Conservation (phyloP, 1,140 invertebrate species). For the Stegodyphus dumicola region DNA sequence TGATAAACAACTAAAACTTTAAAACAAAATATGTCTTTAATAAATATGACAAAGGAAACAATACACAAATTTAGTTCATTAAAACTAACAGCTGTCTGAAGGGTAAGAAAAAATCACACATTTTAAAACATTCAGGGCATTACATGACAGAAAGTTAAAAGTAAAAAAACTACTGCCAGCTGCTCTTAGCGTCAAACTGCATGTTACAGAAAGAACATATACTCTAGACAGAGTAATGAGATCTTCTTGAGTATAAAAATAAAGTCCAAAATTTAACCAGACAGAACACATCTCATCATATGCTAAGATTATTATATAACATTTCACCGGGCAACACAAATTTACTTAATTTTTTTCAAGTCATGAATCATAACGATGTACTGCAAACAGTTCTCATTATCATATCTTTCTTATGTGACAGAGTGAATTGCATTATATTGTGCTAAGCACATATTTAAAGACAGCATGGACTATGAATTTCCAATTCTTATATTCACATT, state of each 20-base stretch:
- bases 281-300: conserved; percentile 31
- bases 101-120: background rate
- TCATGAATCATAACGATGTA: background rate
- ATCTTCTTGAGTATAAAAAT: conserved; percentile 59
- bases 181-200: conserved; percentile 21
- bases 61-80: conserved; percentile 12
- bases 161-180: conserved; percentile 26
- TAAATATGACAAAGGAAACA: conserved; percentile 52
- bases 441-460: conserved; percentile 41
- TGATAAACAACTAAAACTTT: background rate
- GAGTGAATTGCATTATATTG: background rate
- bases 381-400: background rate
- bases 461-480: background rate
- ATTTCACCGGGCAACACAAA: conserved; percentile 58
- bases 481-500: background rate
- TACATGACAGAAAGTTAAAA: conserved; percentile 13
- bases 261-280: conserved; percentile 57
- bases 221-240: conserved; percentile 48
- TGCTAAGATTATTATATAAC: conserved; percentile 45
- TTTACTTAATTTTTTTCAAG: background rate
- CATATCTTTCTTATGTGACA: background rate
- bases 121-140: background rate
- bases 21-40: background rate
- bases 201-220: conserved; percentile 52
- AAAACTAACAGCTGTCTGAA: conserved; percentile 36